phyloP scores from a whole-genome alignment of 2,113 vertebrate genomes.

The Anser cygnoides region DNA sequence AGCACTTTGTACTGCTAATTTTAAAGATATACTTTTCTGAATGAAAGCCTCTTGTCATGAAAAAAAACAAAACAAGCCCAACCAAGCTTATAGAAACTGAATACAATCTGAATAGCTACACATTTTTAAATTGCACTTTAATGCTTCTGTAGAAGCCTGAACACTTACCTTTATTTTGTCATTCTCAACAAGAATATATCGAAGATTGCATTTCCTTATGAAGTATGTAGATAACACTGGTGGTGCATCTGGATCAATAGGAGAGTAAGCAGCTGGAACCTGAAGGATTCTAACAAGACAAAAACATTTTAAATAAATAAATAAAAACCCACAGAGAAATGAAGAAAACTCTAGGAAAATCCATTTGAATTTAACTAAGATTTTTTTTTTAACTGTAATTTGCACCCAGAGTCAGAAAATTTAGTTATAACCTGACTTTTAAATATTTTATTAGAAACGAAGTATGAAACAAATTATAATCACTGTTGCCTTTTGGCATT shows the following conservation, averaged over 20 bases:
- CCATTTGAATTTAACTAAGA: not conserved
- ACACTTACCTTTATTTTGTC: constrained; percentile 81
- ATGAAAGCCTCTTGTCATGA: not conserved
- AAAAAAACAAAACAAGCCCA: not conserved
- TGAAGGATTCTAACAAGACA: constrained; percentile 85
- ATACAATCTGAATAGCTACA: not conserved
- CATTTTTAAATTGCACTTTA: not conserved
- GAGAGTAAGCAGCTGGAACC: constrained; percentile 87
- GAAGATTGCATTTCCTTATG: constrained; percentile 82
- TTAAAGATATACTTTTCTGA: not conserved
- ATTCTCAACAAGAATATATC: constrained; percentile 86
- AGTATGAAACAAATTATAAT: not conserved
- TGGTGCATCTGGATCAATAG: constrained; percentile 87
- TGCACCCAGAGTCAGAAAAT: not conserved
- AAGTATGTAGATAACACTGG: constrained; percentile 78
- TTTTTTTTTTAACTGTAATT: not conserved
- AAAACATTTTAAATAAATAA: not conserved
- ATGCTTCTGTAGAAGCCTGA: not conserved
- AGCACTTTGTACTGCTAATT: not conserved
- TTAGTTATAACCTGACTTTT: not conserved
- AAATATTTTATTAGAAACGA: not conserved
- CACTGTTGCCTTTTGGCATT: not conserved
- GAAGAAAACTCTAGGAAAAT: not conserved
- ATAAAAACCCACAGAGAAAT: not conserved
- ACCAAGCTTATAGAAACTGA: not conserved